Conservation (phyloP, 2,113 vertebrate genomes). For the Neotragus pygmaeus region DNA sequence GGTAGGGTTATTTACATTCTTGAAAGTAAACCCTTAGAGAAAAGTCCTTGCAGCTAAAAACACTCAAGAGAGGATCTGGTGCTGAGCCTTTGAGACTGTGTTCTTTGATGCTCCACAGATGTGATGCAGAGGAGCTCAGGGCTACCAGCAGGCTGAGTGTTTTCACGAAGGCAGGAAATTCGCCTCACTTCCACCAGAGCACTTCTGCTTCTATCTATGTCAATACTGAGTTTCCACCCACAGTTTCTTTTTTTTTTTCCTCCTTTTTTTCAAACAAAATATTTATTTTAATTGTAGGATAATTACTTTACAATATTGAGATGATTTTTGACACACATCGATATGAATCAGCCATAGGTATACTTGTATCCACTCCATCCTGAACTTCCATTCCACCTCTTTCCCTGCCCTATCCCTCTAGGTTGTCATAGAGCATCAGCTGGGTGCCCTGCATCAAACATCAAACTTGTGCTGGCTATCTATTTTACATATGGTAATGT, state of each 20-base stretch:
- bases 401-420: not conserved
- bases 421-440: not conserved
- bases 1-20: not conserved
- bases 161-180: too few relatives aligned
- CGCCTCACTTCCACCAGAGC: too few relatives aligned
- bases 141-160: not conserved
- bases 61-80: not conserved
- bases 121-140: not conserved
- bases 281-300: not conserved
- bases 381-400: not conserved
- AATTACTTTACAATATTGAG: not conserved
- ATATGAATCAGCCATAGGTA: not conserved
- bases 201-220: not conserved
- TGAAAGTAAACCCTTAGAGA: not conserved
- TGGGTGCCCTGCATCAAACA: not conserved
- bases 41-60: not conserved
- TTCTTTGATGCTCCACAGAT: not conserved
- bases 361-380: not conserved
- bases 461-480: not conserved
- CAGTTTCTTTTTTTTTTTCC: not conserved
- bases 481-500: not conserved
- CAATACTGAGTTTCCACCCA: not conserved
- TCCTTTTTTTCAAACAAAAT: rapidly evolving
- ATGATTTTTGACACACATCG: not conserved
- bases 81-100: not conserved